Conservation (phyloP, 2,888 invertebrate species). For the Cordylochernes scorpioides region DNA sequence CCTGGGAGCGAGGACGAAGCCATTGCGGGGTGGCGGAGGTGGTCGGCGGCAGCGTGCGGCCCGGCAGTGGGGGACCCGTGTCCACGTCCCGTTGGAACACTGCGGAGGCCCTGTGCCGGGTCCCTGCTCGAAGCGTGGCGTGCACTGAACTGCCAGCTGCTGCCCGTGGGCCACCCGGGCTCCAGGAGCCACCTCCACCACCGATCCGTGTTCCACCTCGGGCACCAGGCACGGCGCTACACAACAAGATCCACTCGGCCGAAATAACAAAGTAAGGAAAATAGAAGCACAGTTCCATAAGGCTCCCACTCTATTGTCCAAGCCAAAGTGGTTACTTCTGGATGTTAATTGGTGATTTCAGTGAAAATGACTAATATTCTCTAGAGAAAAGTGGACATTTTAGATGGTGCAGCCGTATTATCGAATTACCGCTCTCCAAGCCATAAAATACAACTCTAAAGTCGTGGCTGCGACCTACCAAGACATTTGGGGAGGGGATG, state of each 20-base stretch:
- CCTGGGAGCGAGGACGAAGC: conserved; percentile 86
- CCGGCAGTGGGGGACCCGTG: conserved; percentile 57
- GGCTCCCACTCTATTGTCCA: too few relatives aligned
- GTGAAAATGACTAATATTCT: too few relatives aligned
- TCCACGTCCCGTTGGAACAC: conserved; percentile 89
- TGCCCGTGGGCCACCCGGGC: conserved; percentile 38
- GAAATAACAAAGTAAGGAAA: too few relatives aligned
- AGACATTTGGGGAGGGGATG: conserved; percentile 70
- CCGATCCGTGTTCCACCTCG: conserved; percentile 27
- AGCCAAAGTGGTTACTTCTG: too few relatives aligned
- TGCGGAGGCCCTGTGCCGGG: conserved; percentile 43
- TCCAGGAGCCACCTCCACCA: conserved; percentile 17
- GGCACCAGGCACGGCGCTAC: conserved; percentile 80
- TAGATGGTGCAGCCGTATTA: too few relatives aligned
- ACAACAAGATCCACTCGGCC: conserved; percentile 18
- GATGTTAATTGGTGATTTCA: too few relatives aligned
- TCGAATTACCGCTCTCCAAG: too few relatives aligned
- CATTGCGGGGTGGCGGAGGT: conserved; percentile 61
- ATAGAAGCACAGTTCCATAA: too few relatives aligned
- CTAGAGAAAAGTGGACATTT: too few relatives aligned
- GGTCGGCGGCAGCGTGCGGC: conserved; percentile 50
- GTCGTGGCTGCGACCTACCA: conserved; percentile 27
- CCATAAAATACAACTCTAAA: background rate
- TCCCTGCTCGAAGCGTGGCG: conserved; percentile 36
- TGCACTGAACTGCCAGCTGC: conserved; percentile 44